phyloP scores from a whole-genome alignment of 2,797 vertebrate genomes.

The Oophaga sylvatica region DNA sequence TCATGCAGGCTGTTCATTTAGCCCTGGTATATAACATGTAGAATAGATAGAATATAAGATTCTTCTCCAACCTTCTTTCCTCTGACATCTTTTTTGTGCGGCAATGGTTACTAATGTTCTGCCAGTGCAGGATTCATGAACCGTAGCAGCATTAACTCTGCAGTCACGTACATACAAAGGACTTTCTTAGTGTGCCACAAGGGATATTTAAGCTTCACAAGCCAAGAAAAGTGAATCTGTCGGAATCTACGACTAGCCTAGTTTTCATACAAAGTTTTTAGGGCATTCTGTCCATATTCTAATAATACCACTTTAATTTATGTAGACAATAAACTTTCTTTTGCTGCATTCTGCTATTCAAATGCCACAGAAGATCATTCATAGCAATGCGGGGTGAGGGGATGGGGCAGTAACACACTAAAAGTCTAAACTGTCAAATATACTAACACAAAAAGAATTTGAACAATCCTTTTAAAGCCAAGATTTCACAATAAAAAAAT shows the following conservation, averaged over 20 bases:
- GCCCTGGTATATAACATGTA: neutral
- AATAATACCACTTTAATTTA: neutral
- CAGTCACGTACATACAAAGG: conserved; percentile 15
- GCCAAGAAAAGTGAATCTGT: conserved; percentile 12
- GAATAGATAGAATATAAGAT: neutral
- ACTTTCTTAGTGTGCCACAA: conserved; percentile 9
- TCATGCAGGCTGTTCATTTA: neutral
- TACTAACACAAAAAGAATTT: neutral
- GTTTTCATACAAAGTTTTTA: neutral
- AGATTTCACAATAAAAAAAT: too few relatives aligned
- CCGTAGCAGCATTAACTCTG: neutral
- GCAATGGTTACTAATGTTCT: neutral
- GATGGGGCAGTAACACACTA: neutral
- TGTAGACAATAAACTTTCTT: neutral
- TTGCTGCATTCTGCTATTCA: neutral
- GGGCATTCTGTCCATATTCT: neutral
- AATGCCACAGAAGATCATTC: neutral
- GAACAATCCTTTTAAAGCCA: neutral
- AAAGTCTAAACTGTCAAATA: neutral
- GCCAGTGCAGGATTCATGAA: conserved; percentile 1
- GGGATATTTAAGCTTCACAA: conserved; percentile 7
- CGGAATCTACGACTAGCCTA: neutral
- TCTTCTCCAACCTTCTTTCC: neutral
- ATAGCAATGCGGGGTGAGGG: neutral
- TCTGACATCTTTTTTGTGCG: neutral